phyloP scores from a whole-genome alignment of 2,888 invertebrate species.

The Ephialtes manifestator region DNA sequence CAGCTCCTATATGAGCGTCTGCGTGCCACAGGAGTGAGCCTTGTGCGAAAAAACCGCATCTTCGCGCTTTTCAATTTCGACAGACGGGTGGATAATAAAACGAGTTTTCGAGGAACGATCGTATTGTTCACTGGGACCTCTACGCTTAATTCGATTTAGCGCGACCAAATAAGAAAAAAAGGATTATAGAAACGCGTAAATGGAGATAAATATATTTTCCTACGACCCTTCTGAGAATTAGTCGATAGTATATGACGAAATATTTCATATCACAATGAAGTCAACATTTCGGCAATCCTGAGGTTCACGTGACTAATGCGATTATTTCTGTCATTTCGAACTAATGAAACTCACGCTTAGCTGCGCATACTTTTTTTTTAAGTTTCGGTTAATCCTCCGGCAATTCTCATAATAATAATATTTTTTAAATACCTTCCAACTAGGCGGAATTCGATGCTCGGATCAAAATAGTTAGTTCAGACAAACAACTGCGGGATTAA shows the following conservation, averaged over 20 bases:
- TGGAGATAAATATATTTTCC: constrained; percentile 35
- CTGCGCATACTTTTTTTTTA: background rate
- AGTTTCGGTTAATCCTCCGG: background rate
- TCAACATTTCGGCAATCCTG: background rate
- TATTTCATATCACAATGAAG: background rate
- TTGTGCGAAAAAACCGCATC: constrained; percentile 40
- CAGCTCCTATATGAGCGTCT: constrained; percentile 2
- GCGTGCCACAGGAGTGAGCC: background rate
- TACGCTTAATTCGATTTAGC: constrained; percentile 51
- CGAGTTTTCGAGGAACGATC: constrained; percentile 12
- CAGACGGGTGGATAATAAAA: constrained; percentile 49
- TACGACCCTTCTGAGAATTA: constrained; percentile 38
- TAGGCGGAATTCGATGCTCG: too few relatives aligned
- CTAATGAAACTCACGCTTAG: background rate
- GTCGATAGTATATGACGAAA: background rate
- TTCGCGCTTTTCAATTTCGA: constrained; percentile 57
- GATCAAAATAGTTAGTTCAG: too few relatives aligned
- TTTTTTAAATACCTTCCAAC: too few relatives aligned
- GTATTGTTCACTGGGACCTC: constrained; percentile 14
- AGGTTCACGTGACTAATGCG: background rate
- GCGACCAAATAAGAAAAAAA: constrained; percentile 22
- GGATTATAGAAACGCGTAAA: constrained; percentile 27
- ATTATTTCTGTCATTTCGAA: background rate
- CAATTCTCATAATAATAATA: background rate
- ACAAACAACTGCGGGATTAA: too few relatives aligned